These are phyloP conservation scores for Ciconia stormi DNA, from an alignment of 2,113 vertebrate species.

Conservation along the genomic window DNA sequence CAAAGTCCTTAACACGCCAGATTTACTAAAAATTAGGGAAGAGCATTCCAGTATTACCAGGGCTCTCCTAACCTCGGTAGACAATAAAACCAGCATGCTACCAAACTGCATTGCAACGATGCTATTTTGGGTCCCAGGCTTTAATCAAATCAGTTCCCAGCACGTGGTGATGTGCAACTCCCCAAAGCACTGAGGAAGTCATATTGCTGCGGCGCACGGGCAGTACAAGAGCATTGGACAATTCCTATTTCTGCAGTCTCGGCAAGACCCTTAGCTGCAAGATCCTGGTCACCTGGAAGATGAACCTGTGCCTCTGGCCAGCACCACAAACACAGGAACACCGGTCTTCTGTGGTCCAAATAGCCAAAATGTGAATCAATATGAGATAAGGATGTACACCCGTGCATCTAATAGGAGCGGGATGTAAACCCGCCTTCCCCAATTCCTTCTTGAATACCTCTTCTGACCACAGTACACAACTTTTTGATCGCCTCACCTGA, in stretches of 20 bases:
- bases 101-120: background rate
- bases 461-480: background rate
- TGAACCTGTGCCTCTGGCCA: background rate
- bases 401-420: background rate
- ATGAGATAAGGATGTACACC: background rate
- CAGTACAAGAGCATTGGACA: background rate
- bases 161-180: background rate
- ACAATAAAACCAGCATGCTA: background rate
- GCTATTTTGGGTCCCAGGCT: background rate
- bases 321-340: background rate
- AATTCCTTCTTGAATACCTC: background rate
- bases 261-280: background rate
- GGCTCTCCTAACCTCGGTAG: background rate
- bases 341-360: background rate
- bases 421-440: background rate
- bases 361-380: background rate
- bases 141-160: background rate
- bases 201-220: accelerated
- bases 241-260: background rate
- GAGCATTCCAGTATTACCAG: background rate
- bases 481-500: slow-evolving; percentile 8
- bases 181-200: background rate
- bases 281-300: background rate
- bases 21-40: slow-evolving; percentile 12
- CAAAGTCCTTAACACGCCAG: background rate